Conservation (phyloP, 2,113 vertebrate genomes). For the Bos javanicus region DNA sequence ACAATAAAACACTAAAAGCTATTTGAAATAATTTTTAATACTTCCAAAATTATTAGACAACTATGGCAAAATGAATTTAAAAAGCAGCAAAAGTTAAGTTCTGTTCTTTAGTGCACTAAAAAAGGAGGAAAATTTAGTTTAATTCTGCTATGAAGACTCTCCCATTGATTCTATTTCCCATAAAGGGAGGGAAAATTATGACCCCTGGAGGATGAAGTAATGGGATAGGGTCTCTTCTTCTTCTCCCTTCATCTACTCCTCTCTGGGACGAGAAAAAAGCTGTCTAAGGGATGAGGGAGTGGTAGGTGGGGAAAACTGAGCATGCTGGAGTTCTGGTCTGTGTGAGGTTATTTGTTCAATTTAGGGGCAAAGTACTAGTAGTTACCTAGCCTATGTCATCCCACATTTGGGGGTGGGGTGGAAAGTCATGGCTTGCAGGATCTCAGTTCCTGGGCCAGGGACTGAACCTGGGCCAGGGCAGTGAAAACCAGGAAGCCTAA, state of each 20-base stretch:
- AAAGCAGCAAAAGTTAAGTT: conserved; percentile 1
- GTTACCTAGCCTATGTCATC: neutral
- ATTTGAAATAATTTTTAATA: neutral
- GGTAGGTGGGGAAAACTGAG: neutral
- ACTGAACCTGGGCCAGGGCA: neutral
- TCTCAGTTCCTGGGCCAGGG: neutral
- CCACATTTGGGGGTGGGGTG: neutral
- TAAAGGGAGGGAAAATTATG: neutral
- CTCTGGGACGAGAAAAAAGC: too few relatives aligned
- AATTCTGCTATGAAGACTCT: neutral
- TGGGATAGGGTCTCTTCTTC: neutral
- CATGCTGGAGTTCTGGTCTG: neutral
- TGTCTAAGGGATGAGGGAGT: neutral
- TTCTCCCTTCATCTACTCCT: neutral
- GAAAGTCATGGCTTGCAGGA: neutral
- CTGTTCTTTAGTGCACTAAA: neutral
- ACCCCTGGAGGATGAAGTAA: neutral
- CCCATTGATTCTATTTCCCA: neutral
- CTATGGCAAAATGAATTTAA: neutral
- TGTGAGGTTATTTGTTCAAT: neutral
- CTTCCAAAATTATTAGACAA: neutral
- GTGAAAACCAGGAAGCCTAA: neutral
- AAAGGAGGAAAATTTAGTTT: neutral
- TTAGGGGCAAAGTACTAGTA: neutral
- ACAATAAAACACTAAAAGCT: neutral